Base-by-base conservation (phyloP, 2,797 vertebrate genomes). In the Enteromius anoplus region DNA sequence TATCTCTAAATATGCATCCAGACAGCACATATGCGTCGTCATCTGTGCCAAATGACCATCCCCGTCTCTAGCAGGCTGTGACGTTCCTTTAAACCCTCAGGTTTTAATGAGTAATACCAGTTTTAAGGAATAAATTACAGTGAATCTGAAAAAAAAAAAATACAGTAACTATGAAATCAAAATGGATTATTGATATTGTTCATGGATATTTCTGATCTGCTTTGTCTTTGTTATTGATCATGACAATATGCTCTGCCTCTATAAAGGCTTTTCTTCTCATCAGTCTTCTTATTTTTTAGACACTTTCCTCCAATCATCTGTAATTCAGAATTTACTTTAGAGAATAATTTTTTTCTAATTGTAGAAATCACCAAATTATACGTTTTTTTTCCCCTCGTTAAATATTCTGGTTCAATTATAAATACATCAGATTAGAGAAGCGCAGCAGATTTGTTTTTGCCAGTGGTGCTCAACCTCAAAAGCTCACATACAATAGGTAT, bases 1-100 rank as follows among this genome's bases (percentile, higher is more conserved):
- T 53, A 55, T 81, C 55, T 81, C 66, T 53, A 83, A 85, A 86
- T 81, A 84, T 72, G 58, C 19, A 83, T 64, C 64, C 68, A 83
- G 75, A 77, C 82, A 62, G 65, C 45, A 78, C 75, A 51, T 71
- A 78, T 83, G 53, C n/a, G 32, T 70, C 75, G 64, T 78, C 42
- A 40, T 77, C 66, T 70, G 53, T 64, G 66, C 53, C 53, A 83
- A 71, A 53, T 83, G 42, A 77, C 68, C 65, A 62, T 26, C n/a
- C 26, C 32, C 3, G 21, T 78, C 73, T 78, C 26, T 60, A 40
- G 21, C 49, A 60, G 37, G 7, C 37, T 71, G 26, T 72, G 45
- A 49, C n/a, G 29, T n/a, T 15, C 11, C 40, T 71, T 34, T 71
- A 49, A 62, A 34, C 21, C 23, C 49, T 69, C 42, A 1, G 6